A percentile compares a stretch with the other conserved stretches of the same genome.
Evolutionary conservation across 2,888 invertebrate species (phyloP).

Genomic region (Lasioglossum oenotherae): DNA sequence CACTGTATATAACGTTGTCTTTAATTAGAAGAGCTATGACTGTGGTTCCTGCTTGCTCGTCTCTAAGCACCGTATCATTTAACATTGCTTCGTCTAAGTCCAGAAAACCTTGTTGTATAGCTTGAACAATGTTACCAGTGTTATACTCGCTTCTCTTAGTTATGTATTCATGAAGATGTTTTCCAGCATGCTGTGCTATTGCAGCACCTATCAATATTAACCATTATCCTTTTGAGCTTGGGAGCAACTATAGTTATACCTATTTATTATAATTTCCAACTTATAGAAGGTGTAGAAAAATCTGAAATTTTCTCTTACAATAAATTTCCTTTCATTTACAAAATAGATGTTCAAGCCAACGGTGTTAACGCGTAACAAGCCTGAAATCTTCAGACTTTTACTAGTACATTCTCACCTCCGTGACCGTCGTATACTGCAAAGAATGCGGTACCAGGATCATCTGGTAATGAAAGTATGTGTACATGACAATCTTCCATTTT

Average conservation of each 20-base stretch:
- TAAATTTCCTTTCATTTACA: constrained; percentile 6
- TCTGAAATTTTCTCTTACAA: constrained; percentile 27
- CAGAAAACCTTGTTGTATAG: constrained; percentile 94
- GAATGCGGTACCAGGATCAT: constrained; percentile 96
- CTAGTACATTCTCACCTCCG: constrained; percentile 87
- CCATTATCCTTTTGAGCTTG: constrained; percentile 65
- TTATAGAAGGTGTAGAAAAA: constrained; percentile 16
- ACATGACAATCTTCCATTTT: constrained; percentile 99
- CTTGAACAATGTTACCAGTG: constrained; percentile 93
- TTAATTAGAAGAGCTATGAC: constrained; percentile 95
- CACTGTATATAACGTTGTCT: constrained; percentile 94
- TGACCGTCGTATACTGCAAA: constrained; percentile 99
- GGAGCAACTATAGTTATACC: constrained; percentile 24
- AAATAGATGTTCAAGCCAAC: background rate
- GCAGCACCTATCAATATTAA: constrained; percentile 88
- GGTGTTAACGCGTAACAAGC: background rate
- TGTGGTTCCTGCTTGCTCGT: constrained; percentile 97
- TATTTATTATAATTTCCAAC: constrained; percentile 23
- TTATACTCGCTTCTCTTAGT: constrained; percentile 93
- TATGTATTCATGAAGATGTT: constrained; percentile 97
- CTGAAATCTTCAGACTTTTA: constrained; percentile 1
- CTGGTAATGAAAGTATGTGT: constrained; percentile 95
- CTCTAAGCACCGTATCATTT: constrained; percentile 93
- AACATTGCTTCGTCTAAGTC: constrained; percentile 97
- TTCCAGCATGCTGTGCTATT: constrained; percentile 97